These are phyloP conservation scores for Chiloscyllium punctatum DNA, from an alignment of 2,797 vertebrate genomes.

Conservation along the genomic window DNA sequence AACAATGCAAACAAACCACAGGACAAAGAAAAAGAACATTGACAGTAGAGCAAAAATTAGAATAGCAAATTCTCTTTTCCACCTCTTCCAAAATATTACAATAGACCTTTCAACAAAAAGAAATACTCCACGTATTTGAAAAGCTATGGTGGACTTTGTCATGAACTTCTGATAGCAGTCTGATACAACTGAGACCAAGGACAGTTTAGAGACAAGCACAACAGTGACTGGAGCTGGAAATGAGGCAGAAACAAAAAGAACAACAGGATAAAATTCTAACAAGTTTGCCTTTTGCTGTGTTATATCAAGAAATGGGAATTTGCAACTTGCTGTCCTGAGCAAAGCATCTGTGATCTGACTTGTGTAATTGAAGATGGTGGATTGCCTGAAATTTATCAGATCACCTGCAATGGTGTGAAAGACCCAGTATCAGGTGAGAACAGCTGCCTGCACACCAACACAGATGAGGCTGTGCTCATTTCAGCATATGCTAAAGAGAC, in stretches of 20 bases:
- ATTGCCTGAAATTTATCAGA: not conserved
- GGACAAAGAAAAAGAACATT: too few relatives aligned
- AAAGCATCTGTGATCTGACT: conserved; percentile 14
- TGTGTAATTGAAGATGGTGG: not conserved
- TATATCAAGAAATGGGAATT: not conserved
- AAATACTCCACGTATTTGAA: not conserved
- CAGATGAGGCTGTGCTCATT: not conserved
- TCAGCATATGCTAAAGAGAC: not conserved
- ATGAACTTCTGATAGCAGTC: not conserved
- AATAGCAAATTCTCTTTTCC: not conserved
- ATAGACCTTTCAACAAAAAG: not conserved
- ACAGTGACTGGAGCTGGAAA: not conserved
- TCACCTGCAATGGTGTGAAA: not conserved
- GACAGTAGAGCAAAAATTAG: too few relatives aligned
- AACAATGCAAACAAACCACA: too few relatives aligned
- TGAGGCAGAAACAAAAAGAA: not conserved
- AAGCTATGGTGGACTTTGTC: not conserved
- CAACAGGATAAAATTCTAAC: not conserved
- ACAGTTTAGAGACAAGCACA: not conserved
- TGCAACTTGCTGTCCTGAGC: not conserved
- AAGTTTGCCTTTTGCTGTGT: not conserved
- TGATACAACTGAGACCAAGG: not conserved
- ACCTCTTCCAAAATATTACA: not conserved
- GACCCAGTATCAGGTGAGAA: not conserved
- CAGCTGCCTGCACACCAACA: not conserved